Percentiles rank a stretch among this genome's conserved stretches.
These are phyloP conservation scores for Phenganax marumi DNA, from an alignment of 92 coral and sea anemone genomes.

Conservation along the genomic window DNA sequence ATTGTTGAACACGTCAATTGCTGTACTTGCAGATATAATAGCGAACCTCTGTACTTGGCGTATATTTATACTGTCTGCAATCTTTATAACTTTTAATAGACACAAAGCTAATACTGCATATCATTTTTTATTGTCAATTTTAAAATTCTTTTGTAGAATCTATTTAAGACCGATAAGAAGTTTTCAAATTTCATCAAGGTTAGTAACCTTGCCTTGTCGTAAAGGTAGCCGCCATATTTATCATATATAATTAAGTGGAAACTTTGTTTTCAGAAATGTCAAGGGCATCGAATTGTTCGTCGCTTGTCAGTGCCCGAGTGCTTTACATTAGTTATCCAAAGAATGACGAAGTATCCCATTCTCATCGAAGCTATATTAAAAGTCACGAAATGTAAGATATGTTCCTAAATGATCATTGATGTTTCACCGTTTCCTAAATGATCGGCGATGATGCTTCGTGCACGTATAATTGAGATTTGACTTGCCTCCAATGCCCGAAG, in stretches of 20 bases:
- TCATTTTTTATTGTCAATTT: not conserved
- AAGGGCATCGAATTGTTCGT: conserved; percentile 77
- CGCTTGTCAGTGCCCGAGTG: conserved; percentile 87
- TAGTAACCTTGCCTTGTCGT: conserved; percentile 15
- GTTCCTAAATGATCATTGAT: no score
- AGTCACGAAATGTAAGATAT: conserved; percentile 78
- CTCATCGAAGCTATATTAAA: conserved; percentile 90
- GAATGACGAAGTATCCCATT: conserved; percentile 90
- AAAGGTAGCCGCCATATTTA: not conserved
- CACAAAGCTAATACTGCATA: no score
- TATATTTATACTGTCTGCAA: no score
- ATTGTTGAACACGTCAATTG: no score
- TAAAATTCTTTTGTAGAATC: conserved; percentile 57
- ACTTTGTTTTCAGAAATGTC: conserved; percentile 84
- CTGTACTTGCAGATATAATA: no score
- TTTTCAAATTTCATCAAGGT: conserved; percentile 94
- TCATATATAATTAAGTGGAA: no score
- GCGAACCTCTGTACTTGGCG: no score
- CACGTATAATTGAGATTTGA: no score
- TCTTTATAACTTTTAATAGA: no score
- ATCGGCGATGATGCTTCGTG: no score
- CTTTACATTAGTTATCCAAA: conserved; percentile 91
- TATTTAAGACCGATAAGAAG: conserved; percentile 78
- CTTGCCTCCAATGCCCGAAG: no score
- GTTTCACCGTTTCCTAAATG: no score